Evolutionary conservation across 2,113 vertebrate genomes (phyloP), one percentile per base, ranked within the genome.

Genomic region (Cochlearius cochlearius): DNA sequence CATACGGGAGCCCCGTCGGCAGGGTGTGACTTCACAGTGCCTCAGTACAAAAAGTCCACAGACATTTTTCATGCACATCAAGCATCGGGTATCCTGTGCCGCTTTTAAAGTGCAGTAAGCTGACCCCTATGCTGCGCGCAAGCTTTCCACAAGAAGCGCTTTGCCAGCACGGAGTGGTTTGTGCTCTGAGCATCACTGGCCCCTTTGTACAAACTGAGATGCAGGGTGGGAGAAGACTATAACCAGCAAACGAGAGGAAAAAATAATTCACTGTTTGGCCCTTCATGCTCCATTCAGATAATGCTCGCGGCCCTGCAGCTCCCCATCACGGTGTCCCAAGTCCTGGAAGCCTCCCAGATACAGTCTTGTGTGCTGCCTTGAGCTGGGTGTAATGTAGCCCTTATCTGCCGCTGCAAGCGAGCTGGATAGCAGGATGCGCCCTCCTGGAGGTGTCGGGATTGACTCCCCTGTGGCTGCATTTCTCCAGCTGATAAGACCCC

Each of bases 241-340:
- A 55, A 41, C 8, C 12, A 72, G 49, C 41, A 64, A 75, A 11
- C 56, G 39, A 63, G 34, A 50, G 16, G 17, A 7, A 9, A 16
- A 64, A 36, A 58, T 15, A n/a, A 23, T 2, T 9, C 34, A 25
- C 34, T 38, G 1, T 78, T 78, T 2, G 3, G 50, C 36, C 21
- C 6, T 60, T 85, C 23, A 8, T 69, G 32, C 26, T 69, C 55
- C 12, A 4, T 27, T 63, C 62, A 58, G 45, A 43, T 67, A 11
- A 8, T 12, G 20, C 47, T 91, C 73, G 27, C 50, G 78, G 50
- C 55, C 36, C 36, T 39, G 64, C 68, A 91, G 64, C 29, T 84
- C n/a, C 36, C 30, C 29, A 45, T 53, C 47, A 29, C 0, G 0
- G 9, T 69, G 19, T 79, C 66, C 20, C 12, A 19, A 72, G 25